These are phyloP conservation scores for Penelope pileata DNA, from an alignment of 2,113 vertebrate species.

Conservation along the genomic window DNA sequence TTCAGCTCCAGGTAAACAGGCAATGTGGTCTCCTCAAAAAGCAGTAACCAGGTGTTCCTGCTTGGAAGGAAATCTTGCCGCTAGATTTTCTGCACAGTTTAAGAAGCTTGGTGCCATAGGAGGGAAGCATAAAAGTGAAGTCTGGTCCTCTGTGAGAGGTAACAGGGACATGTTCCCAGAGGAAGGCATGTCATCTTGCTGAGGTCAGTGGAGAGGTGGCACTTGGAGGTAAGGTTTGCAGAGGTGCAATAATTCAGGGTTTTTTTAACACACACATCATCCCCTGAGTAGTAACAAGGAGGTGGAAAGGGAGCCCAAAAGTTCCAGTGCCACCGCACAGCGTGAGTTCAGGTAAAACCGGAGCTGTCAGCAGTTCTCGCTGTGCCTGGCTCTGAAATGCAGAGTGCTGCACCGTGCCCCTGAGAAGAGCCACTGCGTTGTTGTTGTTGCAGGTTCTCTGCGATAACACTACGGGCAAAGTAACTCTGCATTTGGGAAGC, in stretches of 20 bases:
- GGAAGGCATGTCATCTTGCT: background rate
- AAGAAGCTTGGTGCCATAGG: background rate
- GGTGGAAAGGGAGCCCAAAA: background rate
- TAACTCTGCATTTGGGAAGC: accelerated
- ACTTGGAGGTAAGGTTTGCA: background rate
- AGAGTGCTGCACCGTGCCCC: background rate
- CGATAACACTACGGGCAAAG: background rate
- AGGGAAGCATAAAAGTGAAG: accelerated
- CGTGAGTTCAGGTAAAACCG: background rate
- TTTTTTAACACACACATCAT: no score
- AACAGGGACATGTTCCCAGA: background rate
- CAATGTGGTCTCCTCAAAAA: background rate
- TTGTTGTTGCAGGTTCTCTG: background rate
- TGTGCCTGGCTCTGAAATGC: background rate
- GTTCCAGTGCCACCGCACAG: background rate
- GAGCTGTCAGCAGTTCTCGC: background rate
- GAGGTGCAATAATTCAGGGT: background rate
- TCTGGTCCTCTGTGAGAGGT: background rate
- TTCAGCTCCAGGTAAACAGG: background rate
- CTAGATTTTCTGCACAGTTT: background rate
- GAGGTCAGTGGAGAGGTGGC: background rate
- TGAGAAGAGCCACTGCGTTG: background rate
- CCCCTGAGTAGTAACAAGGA: background rate
- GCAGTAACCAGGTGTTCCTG: background rate
- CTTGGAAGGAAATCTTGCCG: background rate